Base-by-base conservation (phyloP, 1,140 invertebrate species). In the Lepidurus couesii region DNA sequence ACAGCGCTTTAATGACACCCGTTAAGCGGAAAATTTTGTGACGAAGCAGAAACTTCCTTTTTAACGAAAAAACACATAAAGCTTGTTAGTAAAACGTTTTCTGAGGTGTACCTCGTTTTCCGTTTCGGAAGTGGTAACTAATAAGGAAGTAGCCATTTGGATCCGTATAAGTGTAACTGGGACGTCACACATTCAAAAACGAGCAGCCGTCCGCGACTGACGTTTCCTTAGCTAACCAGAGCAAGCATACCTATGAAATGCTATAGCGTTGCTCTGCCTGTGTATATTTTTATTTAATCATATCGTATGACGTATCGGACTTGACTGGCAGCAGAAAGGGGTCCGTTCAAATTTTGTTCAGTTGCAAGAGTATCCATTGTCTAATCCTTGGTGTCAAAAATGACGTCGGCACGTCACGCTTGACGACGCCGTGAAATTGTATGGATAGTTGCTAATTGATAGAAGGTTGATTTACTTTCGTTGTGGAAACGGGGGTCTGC, bases 71-170 rank as follows among this genome's bases (percentile, higher is more conserved):
- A 65, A 65, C 6, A 16, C 53, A 21, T 65, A 65, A 34, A 9
- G 53, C 53, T 65, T 1, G 53, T 16, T 21, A 13, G 21, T 65
- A 21, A 21, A n/a, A 7, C 21, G 7, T 47, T 47, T 65, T 65
- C 21, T 65, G 53, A 21, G 53, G 53, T 65, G 21, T 65, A 65
- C 53, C 53, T 65, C 53, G 16, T 65, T 65, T 65, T 65, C 53
- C 53, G 53, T 21, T 65, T 65, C 53, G 53, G 53, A 65, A 65
- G 53, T 65, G 53, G 53, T 65, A 65, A n/a, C 53, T 65, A 65
- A 65, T 65, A 16, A 65, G 53, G 53, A 65, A 65, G 53, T 65
- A 13, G 53, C 53, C 53, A 65, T 65, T 65, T 65, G 53, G 16
- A 16, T 65, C 21, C 9, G 53, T 65, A 16, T 65, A 16, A 65